A percentile compares a stretch with the other conserved stretches of the same genome.
phyloP scores from a whole-genome alignment of 2,888 invertebrate species.

The Poecilus cupreus region DNA sequence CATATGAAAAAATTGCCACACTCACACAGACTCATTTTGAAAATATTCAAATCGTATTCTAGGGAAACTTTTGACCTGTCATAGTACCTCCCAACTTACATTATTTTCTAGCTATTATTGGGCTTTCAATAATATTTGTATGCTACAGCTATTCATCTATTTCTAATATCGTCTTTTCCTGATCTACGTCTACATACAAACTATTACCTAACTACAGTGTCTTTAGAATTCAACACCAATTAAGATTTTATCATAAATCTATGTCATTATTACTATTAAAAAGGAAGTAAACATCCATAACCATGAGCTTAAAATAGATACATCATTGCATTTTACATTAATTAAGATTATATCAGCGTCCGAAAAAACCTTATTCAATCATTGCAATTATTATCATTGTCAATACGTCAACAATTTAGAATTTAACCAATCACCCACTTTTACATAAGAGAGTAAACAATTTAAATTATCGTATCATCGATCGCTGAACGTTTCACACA shows the following conservation, averaged over 20 bases:
- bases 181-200: too few species aligned
- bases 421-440: neutral
- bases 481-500: neutral
- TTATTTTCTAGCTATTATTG: too few species aligned
- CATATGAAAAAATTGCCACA: too few species aligned
- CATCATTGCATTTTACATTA: neutral
- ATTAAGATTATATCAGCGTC: constrained; percentile 13
- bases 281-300: constrained; percentile 30
- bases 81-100: too few species aligned
- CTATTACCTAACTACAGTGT: neutral
- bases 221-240: constrained; percentile 1
- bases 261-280: constrained; percentile 22
- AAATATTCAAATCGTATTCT: too few species aligned
- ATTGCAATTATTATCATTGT: neutral
- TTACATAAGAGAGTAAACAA: neutral
- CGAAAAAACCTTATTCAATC: neutral
- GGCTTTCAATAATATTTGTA: too few species aligned
- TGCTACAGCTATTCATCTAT: too few species aligned
- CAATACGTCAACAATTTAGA: neutral
- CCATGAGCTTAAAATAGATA: constrained; percentile 12
- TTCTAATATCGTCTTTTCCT: too few species aligned
- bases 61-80: too few species aligned
- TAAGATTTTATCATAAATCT: constrained; percentile 25
- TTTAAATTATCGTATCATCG: neutral
- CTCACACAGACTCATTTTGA: too few species aligned